Conservation (phyloP, 1,140 invertebrate genomes). For the Oedothorax gibbosus region DNA sequence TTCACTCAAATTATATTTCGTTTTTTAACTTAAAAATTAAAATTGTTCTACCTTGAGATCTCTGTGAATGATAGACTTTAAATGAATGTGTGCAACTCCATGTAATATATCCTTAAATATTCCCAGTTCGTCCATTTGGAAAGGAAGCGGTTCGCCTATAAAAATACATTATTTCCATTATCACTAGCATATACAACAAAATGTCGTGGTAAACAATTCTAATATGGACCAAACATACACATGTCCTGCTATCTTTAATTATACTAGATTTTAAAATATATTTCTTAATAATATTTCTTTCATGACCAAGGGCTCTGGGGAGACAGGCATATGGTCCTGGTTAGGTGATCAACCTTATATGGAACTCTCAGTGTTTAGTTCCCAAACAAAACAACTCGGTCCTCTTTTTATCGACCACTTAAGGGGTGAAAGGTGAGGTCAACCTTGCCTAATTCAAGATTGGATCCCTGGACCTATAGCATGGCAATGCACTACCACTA, state of each 20-base stretch:
- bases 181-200: background rate
- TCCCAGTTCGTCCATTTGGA: conserved; percentile 69
- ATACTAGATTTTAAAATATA: no score
- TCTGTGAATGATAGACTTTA: conserved; percentile 81
- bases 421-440: background rate
- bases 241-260: background rate
- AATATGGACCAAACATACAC: background rate
- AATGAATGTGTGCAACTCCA: conserved; percentile 84
- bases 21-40: background rate
- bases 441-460: background rate
- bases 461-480: background rate
- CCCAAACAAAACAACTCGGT: no score
- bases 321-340: no score
- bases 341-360: no score
- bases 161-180: background rate
- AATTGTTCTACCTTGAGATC: conserved; percentile 77
- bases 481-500: no score
- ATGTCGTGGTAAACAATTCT: background rate
- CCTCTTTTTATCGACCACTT: no score
- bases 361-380: no score
- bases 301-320: no score
- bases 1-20: background rate
- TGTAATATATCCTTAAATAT: conserved; percentile 79
- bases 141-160: conserved; percentile 29
- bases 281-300: no score